These are phyloP conservation scores for Coregonus ussuriensis DNA, from an alignment of 2,797 vertebrate genomes.

Conservation along the genomic window DNA sequence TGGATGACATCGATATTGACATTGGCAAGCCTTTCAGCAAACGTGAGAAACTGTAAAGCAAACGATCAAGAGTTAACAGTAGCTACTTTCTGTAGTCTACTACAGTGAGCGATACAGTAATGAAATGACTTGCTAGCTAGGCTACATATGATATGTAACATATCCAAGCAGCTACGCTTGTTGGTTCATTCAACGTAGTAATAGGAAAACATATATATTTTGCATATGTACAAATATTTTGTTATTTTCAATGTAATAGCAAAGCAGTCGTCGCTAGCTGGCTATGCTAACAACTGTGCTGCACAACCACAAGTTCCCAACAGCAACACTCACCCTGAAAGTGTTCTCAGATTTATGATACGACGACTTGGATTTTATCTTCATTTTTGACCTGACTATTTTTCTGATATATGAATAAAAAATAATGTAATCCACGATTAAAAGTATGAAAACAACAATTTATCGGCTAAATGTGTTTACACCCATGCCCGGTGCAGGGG, in stretches of 20 bases:
- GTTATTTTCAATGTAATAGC: background rate
- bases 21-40: constrained; percentile 92
- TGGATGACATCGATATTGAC: constrained; percentile 97
- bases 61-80: background rate
- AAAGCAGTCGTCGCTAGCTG: constrained; percentile 23
- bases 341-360: constrained; percentile 92
- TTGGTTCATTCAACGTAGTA: background rate
- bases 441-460: constrained; percentile 26
- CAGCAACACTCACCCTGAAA: constrained; percentile 80
- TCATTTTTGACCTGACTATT: constrained; percentile 76
- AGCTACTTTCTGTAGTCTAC: too few species aligned
- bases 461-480: constrained; percentile 46
- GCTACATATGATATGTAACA: too few species aligned
- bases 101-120: background rate
- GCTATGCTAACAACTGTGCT: background rate
- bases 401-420: background rate
- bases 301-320: background rate
- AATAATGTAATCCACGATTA: background rate
- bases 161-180: background rate
- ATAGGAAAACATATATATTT: too few species aligned
- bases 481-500: constrained; percentile 67
- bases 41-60: constrained; percentile 89
- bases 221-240: too few species aligned
- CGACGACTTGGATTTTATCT: constrained; percentile 86
- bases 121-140: too few species aligned